These are phyloP conservation scores for Danio tinwini DNA, from an alignment of 2,797 vertebrate species.

Conservation along the genomic window DNA sequence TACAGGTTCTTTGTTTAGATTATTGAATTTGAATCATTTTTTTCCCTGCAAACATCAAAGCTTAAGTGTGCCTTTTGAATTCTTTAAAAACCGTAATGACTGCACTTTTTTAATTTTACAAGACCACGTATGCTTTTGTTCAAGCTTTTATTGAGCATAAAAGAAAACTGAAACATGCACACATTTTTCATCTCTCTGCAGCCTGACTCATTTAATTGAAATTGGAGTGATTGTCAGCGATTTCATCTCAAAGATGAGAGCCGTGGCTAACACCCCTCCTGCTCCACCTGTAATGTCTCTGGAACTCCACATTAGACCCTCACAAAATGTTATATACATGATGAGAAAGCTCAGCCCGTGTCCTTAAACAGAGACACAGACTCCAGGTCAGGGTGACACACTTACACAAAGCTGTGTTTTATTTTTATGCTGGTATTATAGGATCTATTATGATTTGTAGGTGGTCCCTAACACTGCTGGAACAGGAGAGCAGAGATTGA, in stretches of 20 bases:
- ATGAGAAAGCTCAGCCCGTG: slow-evolving; percentile 8
- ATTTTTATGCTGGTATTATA: not conserved
- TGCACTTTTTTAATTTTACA: not conserved
- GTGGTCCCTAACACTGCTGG: slow-evolving; percentile 18
- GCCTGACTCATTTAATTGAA: slow-evolving; percentile 2
- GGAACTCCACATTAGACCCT: slow-evolving; percentile 8
- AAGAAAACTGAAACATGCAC: not conserved
- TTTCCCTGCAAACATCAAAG: no score
- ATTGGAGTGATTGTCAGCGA: slow-evolving; percentile 7
- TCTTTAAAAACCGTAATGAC: slow-evolving; percentile 9
- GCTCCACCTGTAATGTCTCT: slow-evolving; percentile 13
- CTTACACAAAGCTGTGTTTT: not conserved
- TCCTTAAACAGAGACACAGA: not conserved
- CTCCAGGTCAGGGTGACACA: not conserved
- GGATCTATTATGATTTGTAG: slow-evolving; percentile 27
- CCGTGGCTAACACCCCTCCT: not conserved
- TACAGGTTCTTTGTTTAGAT: slow-evolving; percentile 18
- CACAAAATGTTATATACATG: slow-evolving; percentile 7
- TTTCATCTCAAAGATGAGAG: slow-evolving; percentile 11
- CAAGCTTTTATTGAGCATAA: not conserved
- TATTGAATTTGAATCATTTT: not conserved
- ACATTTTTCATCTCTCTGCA: slow-evolving; percentile 1
- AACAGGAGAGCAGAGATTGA: slow-evolving; percentile 3
- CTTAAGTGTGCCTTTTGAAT: slow-evolving; percentile 4
- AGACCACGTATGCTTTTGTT: not conserved